These are phyloP conservation scores for Parazoanthus darwini DNA, from an alignment of 92 coral and sea anemone genomes.

Conservation along the genomic window DNA sequence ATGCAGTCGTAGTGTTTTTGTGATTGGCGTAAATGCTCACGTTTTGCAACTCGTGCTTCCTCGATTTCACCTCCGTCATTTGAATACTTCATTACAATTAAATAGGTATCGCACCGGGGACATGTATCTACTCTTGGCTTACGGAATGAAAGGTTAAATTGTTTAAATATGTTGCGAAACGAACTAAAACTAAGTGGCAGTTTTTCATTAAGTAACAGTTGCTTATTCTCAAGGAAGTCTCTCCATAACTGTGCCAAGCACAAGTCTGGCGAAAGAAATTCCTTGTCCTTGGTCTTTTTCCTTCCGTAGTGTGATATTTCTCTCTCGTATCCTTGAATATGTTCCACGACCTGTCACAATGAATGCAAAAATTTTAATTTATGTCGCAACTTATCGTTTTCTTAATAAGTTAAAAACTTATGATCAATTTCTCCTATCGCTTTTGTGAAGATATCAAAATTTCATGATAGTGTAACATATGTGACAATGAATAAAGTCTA, in stretches of 20 bases:
- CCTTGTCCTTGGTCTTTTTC: slow-evolving; percentile 40
- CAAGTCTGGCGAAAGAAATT: slow-evolving; percentile 37
- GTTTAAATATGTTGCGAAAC: slow-evolving; percentile 21
- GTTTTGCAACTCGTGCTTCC: slow-evolving; percentile 23
- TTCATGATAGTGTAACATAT: background rate
- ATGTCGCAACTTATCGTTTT: background rate
- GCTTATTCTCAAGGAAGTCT: slow-evolving; percentile 26
- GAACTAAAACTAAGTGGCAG: slow-evolving; percentile 38
- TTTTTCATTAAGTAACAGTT: slow-evolving; percentile 16
- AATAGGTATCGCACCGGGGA: background rate
- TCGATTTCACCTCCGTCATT: background rate
- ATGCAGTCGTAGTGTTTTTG: slow-evolving; percentile 47
- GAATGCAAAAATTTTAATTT: background rate
- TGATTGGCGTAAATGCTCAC: slow-evolving; percentile 38
- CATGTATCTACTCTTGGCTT: slow-evolving; percentile 28
- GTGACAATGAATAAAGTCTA: too few species aligned
- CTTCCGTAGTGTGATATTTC: slow-evolving; percentile 37
- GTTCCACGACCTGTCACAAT: slow-evolving; percentile 39
- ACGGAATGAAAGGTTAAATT: slow-evolving; percentile 18
- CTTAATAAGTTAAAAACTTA: background rate
- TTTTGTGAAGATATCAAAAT: background rate
- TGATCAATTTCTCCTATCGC: background rate
- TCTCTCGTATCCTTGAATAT: slow-evolving; percentile 41
- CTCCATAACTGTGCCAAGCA: slow-evolving; percentile 45
- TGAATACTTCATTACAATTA: slow-evolving; percentile 4